Percentiles rank a stretch among this genome's conserved stretches.
Evolutionary conservation across 2,888 invertebrate species (phyloP).

Genomic region (Nymphalis polychloros): DNA sequence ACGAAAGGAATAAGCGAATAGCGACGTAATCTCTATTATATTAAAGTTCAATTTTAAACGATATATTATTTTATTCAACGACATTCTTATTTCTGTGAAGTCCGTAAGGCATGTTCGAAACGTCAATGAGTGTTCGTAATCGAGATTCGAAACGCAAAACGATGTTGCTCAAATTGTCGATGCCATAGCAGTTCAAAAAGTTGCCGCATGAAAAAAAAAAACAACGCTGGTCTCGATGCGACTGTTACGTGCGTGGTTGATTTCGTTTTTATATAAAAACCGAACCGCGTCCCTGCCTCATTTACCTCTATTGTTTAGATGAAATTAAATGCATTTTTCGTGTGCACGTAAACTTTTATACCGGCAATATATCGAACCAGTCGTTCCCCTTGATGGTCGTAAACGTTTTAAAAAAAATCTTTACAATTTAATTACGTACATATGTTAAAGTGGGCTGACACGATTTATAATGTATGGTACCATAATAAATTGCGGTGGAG

Average conservation of each 20-base stretch:
- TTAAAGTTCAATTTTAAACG: constrained; percentile 48
- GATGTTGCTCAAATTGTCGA: constrained; percentile 55
- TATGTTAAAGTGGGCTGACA: constrained; percentile 71
- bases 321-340: constrained; percentile 55
- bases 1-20: constrained; percentile 47
- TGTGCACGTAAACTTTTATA: constrained; percentile 27
- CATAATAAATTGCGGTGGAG: constrained; percentile 68
- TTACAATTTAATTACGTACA: constrained; percentile 78
- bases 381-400: constrained; percentile 57
- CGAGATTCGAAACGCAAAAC: constrained; percentile 69
- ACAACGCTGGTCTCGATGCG: constrained; percentile 44
- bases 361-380: constrained; percentile 49
- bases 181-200: constrained; percentile 56
- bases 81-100: constrained; percentile 50
- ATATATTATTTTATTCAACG: constrained; percentile 41
- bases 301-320: constrained; percentile 54
- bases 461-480: constrained; percentile 74
- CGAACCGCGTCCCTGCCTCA: constrained; percentile 44
- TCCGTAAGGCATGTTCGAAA: constrained; percentile 45
- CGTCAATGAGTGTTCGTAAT: constrained; percentile 56
- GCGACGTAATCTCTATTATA: constrained; percentile 48
- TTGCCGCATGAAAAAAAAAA: constrained; percentile 57
- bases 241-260: constrained; percentile 46
- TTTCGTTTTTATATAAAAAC: constrained; percentile 43
- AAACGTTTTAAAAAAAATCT: constrained; percentile 66